Evolutionary conservation across 1,140 invertebrate species (phyloP).

Genomic region (Pantala flavescens): DNA sequence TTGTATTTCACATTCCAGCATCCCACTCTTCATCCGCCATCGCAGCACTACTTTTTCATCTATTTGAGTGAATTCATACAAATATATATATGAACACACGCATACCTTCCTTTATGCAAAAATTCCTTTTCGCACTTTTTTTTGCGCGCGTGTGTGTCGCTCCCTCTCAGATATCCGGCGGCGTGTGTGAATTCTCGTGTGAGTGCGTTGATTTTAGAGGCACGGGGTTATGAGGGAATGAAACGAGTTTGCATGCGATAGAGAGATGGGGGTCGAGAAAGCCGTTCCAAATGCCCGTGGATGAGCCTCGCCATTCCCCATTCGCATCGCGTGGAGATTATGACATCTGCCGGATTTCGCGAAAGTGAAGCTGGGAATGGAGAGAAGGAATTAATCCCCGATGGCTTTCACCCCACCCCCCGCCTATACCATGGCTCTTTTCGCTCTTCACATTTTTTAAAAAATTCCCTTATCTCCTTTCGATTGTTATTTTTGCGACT

Average conservation of each 20-base stretch:
- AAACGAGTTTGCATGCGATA: constrained; percentile 16
- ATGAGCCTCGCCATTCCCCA: neutral
- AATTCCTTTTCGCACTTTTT: too few species aligned
- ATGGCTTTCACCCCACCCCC: neutral
- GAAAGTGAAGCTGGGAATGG: neutral
- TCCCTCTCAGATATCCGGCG: constrained; percentile 25
- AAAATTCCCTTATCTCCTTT: too few species aligned
- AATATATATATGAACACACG: too few species aligned
- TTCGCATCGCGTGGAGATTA: neutral
- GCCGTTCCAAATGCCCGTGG: constrained; percentile 1
- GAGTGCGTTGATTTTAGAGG: constrained; percentile 22
- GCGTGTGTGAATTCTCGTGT: constrained; percentile 27
- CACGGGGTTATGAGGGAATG: too few species aligned
- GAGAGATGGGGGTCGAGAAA: constrained; percentile 12
- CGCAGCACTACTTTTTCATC: too few species aligned
- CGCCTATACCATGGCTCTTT: too few species aligned
- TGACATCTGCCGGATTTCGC: constrained; percentile 3
- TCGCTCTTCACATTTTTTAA: too few species aligned
- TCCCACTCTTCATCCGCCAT: too few species aligned
- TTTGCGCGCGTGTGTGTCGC: neutral
- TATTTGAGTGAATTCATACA: too few species aligned
- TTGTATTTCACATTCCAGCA: too few species aligned
- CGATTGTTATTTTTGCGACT: too few species aligned
- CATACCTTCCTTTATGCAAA: too few species aligned
- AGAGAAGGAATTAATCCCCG: neutral